Evolutionary conservation across 2,797 vertebrate species (phyloP).

Genomic region (Myripristis jacobus): DNA sequence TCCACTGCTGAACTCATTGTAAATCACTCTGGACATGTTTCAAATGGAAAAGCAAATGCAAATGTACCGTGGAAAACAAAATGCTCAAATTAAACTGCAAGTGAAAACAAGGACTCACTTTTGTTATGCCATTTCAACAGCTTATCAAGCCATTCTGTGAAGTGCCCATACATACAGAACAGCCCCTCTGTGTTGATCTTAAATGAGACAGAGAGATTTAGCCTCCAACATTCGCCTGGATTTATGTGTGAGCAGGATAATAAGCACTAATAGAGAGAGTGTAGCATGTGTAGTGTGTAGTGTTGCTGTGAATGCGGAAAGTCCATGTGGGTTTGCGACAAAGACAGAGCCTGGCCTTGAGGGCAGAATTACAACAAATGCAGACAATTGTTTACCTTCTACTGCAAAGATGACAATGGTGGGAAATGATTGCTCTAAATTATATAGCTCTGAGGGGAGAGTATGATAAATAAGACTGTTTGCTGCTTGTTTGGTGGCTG

Average conservation of each 20-base stretch:
- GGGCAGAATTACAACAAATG: conserved; percentile 13
- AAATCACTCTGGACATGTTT: background rate
- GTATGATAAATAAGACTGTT: conserved; percentile 39
- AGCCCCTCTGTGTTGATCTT: conserved; percentile 11
- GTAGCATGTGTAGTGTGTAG: background rate
- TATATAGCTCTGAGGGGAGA: background rate
- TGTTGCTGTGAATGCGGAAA: background rate
- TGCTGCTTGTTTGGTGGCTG: conserved; percentile 29
- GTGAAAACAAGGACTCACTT: conserved; percentile 5
- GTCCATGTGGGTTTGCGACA: background rate
- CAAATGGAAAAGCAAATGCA: background rate
- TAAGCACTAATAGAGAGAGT: background rate
- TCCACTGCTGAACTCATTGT: background rate
- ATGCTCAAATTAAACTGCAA: conserved; percentile 16
- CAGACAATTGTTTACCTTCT: conserved; percentile 25
- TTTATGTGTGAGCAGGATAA: background rate
- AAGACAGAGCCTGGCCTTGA: background rate
- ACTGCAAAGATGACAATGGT: conserved; percentile 25
- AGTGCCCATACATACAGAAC: background rate
- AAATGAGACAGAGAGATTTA: conserved; percentile 25
- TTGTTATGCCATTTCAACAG: background rate
- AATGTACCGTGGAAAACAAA: background rate
- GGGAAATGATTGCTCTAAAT: conserved; percentile 52
- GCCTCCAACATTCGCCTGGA: conserved; percentile 3
- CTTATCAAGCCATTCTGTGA: background rate